Evolutionary conservation across 2,797 vertebrate genomes (phyloP).

Genomic region (Cuculus canorus): DNA sequence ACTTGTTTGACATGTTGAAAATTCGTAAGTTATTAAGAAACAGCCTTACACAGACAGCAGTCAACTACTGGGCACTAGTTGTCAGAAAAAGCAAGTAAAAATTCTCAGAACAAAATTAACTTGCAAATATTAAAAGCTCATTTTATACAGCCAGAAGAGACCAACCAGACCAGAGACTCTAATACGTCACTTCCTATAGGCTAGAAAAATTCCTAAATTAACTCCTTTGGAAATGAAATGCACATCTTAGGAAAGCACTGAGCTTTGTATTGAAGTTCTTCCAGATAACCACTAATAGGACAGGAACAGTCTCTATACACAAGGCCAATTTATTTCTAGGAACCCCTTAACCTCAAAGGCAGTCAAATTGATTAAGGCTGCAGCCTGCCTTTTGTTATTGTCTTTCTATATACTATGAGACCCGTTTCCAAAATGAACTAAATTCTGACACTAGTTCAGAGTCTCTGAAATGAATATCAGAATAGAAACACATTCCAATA

Average conservation of each 20-base stretch:
- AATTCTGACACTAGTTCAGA: not conserved
- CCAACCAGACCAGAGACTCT: rapidly evolving
- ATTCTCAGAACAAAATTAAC: not conserved
- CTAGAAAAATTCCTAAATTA: not conserved
- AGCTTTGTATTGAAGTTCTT: not conserved
- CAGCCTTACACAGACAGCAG: not conserved
- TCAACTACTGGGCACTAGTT: not conserved
- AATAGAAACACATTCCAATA: not conserved
- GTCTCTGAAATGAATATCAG: not conserved
- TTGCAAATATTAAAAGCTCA: not conserved
- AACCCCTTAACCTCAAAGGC: not conserved
- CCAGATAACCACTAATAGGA: not conserved
- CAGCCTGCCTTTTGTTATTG: not conserved
- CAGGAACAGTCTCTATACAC: not conserved
- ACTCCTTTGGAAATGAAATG: not conserved
- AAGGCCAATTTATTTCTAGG: not conserved
- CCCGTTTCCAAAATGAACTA: not conserved
- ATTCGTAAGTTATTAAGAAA: not conserved
- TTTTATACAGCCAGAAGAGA: not conserved
- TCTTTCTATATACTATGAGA: not conserved
- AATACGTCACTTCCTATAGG: not conserved
- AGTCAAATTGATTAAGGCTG: not conserved
- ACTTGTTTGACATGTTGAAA: not conserved
- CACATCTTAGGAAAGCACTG: not conserved
- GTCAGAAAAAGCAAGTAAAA: not conserved